These are phyloP conservation scores for Aptenodytes forsteri DNA, from an alignment of 2,113 vertebrate species.

Conservation along the genomic window DNA sequence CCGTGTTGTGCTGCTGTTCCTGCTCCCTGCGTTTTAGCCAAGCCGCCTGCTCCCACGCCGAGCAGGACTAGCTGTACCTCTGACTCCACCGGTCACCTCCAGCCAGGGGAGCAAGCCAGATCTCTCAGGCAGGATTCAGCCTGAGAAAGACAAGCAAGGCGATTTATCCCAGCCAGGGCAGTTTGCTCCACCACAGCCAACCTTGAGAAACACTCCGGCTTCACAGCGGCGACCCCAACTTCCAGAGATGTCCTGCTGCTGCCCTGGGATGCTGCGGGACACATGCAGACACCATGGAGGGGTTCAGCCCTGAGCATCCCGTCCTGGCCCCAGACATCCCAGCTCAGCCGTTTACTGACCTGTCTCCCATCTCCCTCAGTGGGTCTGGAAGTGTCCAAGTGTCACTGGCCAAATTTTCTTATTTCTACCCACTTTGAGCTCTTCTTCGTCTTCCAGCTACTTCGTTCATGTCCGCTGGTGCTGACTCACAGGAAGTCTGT, in stretches of 20 bases:
- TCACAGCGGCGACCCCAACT: background rate
- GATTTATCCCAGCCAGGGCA: background rate
- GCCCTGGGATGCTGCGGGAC: background rate
- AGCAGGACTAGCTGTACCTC: background rate
- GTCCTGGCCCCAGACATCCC: background rate
- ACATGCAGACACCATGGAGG: background rate
- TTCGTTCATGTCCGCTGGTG: background rate
- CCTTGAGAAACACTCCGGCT: background rate
- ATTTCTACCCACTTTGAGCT: background rate
- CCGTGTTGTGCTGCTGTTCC: background rate
- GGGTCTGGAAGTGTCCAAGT: background rate
- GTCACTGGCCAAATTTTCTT: background rate
- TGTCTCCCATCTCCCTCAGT: background rate
- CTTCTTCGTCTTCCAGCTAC: background rate
- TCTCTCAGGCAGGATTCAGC: background rate
- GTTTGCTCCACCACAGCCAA: background rate
- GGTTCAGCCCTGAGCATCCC: background rate
- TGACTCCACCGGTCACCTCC: accelerated
- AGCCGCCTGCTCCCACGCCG: background rate
- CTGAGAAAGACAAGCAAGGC: background rate
- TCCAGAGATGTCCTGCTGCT: background rate
- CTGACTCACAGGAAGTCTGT: background rate
- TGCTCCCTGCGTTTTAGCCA: background rate
- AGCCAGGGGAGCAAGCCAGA: background rate
- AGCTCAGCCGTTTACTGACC: background rate